Conservation (phyloP, 2,888 invertebrate species). For the Bedellia somnulentella region DNA sequence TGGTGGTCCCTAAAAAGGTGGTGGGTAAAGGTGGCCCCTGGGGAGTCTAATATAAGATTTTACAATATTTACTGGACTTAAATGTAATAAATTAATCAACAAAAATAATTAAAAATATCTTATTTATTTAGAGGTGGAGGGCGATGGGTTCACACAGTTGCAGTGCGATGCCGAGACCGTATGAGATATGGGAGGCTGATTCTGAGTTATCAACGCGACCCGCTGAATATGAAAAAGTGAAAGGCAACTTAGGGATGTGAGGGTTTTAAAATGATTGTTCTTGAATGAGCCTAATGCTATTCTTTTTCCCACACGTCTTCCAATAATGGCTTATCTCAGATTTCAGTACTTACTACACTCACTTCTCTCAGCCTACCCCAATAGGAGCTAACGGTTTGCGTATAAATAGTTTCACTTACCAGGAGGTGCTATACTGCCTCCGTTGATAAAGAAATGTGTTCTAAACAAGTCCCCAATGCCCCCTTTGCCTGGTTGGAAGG, state of each 20-base stretch:
- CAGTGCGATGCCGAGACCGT: constrained; percentile 85
- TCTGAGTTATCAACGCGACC: constrained; percentile 37
- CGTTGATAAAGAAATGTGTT: constrained; percentile 87
- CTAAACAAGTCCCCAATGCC: constrained; percentile 84
- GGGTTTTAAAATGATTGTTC: not conserved
- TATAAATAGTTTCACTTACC: constrained; percentile 16
- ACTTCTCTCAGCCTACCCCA: not conserved
- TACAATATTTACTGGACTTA: no score
- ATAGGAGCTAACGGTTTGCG: not conserved
- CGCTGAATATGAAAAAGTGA: not conserved
- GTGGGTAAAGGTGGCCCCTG: no score
- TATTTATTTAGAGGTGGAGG: no score
- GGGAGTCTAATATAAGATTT: no score
- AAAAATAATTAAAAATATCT: no score
- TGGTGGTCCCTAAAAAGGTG: no score
- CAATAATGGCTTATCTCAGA: not conserved
- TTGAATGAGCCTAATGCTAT: not conserved
- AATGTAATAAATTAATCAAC: no score
- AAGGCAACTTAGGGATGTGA: not conserved
- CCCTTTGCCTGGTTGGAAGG: constrained; percentile 78
- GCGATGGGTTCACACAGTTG: no score
- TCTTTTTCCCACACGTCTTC: not conserved
- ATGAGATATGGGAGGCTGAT: constrained; percentile 67
- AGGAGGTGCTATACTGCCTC: constrained; percentile 71
- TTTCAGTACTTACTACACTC: not conserved